Evolutionary conservation across 2,888 invertebrate species (phyloP), one percentile per base, ranked within the genome.

Genomic region (Cacoxenus indagator): DNA sequence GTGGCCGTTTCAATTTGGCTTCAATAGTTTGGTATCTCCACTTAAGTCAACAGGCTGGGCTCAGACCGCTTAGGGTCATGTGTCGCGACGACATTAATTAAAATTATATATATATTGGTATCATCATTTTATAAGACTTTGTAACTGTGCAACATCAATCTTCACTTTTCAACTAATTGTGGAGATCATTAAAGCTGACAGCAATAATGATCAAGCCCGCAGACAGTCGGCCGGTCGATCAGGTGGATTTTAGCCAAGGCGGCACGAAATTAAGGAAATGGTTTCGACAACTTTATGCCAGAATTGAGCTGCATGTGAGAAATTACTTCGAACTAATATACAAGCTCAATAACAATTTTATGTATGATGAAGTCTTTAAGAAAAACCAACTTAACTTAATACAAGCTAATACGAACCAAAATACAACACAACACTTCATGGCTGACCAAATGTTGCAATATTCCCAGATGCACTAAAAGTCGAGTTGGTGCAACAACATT

Each of bases 121-220:
- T 43, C 61, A 62, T 62, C 45, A 62, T 43, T 62, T 59, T 31
- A 59, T 59, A 59, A 27, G 29, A 27, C 31, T 62, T 62, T 59
- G 37, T 59, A 59, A 26, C 31, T 37, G 19, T 19, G 37, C 59
- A 43, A 62, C 61, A 62, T 62, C 61, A 62, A 62, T 62, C 61
- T 62, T 45, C 22, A 45, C 61, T 62, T 62, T 43, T 62, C 61
- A 43, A 45, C 61, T 62, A 62, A 62, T 62, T 62, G 61, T 62
- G 24, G 61, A 62, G 43, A 62, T 62, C 61, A 62, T 62, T 62
- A 45, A 62, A 62, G 45, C 24, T 45, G 61, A 45, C 61, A 62
- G 61, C 61, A 14, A 24, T 37, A 22, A 37, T 22, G 22, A 2
- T 4, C 24, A 17, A 27, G 27, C 1, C 6, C n/a, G 2, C 29